Conservation (phyloP, 53 echinoderm and acorn worm species). For the Zoroaster sp. region DNA sequence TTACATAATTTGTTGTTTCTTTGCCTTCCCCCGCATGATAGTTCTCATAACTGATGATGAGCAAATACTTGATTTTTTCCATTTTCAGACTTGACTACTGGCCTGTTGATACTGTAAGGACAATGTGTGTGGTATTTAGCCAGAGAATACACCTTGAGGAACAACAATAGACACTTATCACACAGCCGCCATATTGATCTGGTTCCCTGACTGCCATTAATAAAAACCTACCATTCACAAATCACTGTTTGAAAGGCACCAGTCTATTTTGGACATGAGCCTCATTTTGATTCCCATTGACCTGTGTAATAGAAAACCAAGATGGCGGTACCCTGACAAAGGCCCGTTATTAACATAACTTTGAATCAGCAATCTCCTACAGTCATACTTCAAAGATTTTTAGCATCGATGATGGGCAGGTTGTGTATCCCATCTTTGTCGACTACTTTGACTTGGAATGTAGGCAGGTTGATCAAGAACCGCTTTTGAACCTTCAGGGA, state of each 20-base stretch:
- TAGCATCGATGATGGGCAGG: slow-evolving; percentile 60
- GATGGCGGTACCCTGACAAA: background rate
- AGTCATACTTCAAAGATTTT: slow-evolving; percentile 6
- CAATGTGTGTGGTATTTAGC: no score
- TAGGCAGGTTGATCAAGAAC: slow-evolving; percentile 94
- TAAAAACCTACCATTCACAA: background rate
- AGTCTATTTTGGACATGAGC: background rate
- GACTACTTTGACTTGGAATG: slow-evolving; percentile 87
- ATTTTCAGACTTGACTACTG: no score
- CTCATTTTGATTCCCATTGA: background rate
- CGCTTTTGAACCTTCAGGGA: slow-evolving; percentile 80
- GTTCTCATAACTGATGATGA: no score
- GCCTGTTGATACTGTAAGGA: no score
- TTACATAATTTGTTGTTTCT: no score
- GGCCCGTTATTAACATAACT: background rate
- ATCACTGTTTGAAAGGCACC: background rate
- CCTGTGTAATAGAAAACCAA: background rate
- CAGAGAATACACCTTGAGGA: no score
- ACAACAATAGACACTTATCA: background rate
- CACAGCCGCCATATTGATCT: background rate
- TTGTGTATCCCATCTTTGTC: slow-evolving; percentile 96
- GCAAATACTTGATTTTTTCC: no score
- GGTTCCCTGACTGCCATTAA: background rate
- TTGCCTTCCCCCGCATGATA: no score
- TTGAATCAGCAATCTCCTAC: background rate